A percentile compares a stretch with the other conserved stretches of the same genome.
phyloP scores from a whole-genome alignment of 1,140 invertebrate genomes.

The Neodiprion pinetum region DNA sequence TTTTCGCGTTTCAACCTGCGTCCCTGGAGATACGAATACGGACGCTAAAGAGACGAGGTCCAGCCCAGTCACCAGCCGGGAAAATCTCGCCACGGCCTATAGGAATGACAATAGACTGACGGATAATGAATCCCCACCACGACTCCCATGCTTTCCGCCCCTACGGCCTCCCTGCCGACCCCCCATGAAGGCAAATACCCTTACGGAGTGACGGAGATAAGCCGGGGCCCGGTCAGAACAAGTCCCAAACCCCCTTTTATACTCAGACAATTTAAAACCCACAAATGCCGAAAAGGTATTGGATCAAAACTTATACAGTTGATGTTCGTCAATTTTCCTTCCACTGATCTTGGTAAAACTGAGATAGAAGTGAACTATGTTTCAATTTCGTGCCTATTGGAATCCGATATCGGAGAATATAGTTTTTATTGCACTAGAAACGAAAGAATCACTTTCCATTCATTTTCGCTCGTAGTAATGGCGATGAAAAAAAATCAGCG shows the following conservation, averaged over 20 bases:
- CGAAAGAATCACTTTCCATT: too few species aligned
- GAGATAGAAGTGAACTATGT: too few species aligned
- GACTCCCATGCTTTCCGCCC: constrained; percentile 39
- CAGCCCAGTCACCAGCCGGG: constrained; percentile 25
- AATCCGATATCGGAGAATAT: too few species aligned
- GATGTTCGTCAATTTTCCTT: too few species aligned
- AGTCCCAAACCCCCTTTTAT: too few species aligned
- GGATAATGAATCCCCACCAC: constrained; percentile 54
- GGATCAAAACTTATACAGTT: too few species aligned
- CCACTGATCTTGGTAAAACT: too few species aligned
- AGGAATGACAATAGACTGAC: constrained; percentile 56
- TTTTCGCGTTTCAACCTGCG: constrained; percentile 10
- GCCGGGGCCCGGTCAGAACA: not conserved
- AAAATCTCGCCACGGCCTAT: constrained; percentile 46
- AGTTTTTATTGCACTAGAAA: too few species aligned
- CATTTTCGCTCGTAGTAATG: not conserved
- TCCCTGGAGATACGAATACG: not conserved
- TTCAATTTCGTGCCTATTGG: too few species aligned
- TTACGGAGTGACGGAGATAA: not conserved
- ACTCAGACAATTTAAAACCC: too few species aligned
- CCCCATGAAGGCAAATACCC: not conserved
- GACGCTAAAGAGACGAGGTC: constrained; percentile 30
- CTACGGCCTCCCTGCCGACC: constrained; percentile 27
- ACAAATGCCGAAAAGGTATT: too few species aligned
- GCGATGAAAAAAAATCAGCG: not conserved